Conservation (phyloP, 2,888 invertebrate species). For the Synergus laeviventris region DNA sequence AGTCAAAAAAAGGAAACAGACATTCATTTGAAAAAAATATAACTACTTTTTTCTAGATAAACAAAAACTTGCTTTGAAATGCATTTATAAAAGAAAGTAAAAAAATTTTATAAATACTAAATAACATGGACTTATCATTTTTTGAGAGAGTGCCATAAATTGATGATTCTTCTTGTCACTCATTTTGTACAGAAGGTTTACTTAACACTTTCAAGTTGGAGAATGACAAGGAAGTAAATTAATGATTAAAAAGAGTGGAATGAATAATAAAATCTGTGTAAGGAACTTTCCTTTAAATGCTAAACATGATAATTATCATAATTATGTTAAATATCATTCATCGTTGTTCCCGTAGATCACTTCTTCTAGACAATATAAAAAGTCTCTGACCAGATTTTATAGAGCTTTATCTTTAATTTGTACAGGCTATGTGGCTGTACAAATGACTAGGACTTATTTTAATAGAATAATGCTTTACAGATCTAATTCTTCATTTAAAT, state of each 20-base stretch:
- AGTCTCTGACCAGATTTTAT: constrained; percentile 18
- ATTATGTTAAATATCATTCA: constrained; percentile 5
- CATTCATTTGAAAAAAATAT: background rate
- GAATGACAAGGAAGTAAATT: constrained; percentile 2
- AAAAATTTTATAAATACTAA: background rate
- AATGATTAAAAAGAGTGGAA: constrained; percentile 28
- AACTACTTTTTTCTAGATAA: background rate
- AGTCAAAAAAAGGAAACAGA: background rate
- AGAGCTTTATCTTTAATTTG: constrained; percentile 5
- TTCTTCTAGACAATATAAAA: constrained; percentile 17
- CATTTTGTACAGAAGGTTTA: constrained; percentile 17
- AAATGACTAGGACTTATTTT: constrained; percentile 26
- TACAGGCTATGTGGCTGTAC: constrained; percentile 3
- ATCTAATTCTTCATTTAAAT: background rate
- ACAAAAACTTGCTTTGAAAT: background rate
- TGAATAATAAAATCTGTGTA: constrained; percentile 26
- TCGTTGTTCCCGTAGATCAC: constrained; percentile 23
- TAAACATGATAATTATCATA: constrained; percentile 13
- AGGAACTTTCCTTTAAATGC: background rate
- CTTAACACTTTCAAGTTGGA: constrained; percentile 27
- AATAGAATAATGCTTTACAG: constrained; percentile 14
- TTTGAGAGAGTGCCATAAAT: constrained; percentile 5
- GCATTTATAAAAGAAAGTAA: background rate
- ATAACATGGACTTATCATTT: background rate
- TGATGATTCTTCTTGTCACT: constrained; percentile 20